Base-by-base conservation (phyloP, 1,140 invertebrate genomes). In the Triops longicaudatus region DNA sequence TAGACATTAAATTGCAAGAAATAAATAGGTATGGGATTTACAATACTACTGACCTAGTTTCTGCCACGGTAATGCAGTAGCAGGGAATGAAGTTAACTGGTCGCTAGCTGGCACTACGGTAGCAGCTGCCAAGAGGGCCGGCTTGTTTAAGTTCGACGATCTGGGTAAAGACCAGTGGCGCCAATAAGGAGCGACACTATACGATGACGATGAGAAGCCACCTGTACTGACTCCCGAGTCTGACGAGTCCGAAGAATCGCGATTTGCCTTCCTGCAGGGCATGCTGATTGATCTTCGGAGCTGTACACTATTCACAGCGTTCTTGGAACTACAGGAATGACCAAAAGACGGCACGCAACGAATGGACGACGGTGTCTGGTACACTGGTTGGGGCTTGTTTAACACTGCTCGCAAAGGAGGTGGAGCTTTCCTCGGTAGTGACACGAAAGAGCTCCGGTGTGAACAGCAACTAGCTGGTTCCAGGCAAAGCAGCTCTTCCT, bases 101-200 rank as follows among this genome's bases (percentile, higher is more conserved):
- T 43, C 41, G 26, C 26, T 41, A 71, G 43, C n/a, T 28, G 72
- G 26, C 7, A 12, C 72, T 14, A 28, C 26, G 72, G 72, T 44
- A 22, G 74, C 22, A 22, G 74, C 17, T 72, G 41, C 37, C 31
- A 22, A 37, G 9, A 42, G 10, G 14, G 43, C 73, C 1, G 31
- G 41, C 4, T 26, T 77, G 12, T 43, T 22, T 41, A 73, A 73
- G 22, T 41, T 73, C 26, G 76, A 43, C 41, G 76, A 73, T 44
- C 76, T 63, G 17, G 76, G 76, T 77, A 77, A 44, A 10, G 76
- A 77, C 76, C 76, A 77, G 12, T 77, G 76, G 9, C 76, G 76
- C 26, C 12, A 73, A 50, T 41, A 44, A 3, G 31, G 73, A 0
- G 26, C 73, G 37, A 43, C 27, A 10, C 41, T 63, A 42, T 31